phyloP scores from a whole-genome alignment of 92 coral and sea anemone species.

The Virgularia gustaviana region DNA sequence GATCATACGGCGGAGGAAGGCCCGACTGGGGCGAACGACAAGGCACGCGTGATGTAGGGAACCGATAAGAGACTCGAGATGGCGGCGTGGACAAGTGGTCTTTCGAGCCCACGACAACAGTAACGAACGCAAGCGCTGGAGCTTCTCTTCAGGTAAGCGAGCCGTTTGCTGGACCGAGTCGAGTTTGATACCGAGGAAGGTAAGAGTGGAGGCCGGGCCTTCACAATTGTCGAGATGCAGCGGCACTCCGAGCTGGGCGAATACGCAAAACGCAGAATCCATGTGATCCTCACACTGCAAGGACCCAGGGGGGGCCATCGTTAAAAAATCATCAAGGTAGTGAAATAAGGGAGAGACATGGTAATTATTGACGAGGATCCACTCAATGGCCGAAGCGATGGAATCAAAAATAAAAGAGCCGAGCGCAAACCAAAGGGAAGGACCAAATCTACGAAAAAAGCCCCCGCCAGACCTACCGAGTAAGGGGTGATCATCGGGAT shows the following conservation, averaged over 20 bases:
- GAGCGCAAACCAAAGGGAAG: too few species aligned
- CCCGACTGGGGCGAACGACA: background rate
- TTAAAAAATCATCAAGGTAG: too few species aligned
- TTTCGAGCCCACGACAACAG: background rate
- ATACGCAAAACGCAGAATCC: background rate
- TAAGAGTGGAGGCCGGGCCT: background rate
- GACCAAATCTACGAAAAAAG: background rate
- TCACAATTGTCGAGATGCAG: too few species aligned
- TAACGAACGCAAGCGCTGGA: background rate
- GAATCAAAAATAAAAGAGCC: background rate
- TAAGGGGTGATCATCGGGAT: constrained; percentile 1
- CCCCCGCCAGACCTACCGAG: too few species aligned
- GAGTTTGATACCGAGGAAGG: too few species aligned
- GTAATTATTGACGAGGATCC: too few species aligned
- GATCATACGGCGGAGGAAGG: constrained; percentile 6
- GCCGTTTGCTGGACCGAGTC: background rate
- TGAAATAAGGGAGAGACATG: too few species aligned
- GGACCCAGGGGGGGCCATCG: too few species aligned
- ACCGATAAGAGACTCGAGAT: background rate
- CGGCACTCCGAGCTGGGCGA: too few species aligned
- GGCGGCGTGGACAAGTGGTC: too few species aligned
- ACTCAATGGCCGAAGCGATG: constrained; percentile 5
- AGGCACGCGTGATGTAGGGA: background rate
- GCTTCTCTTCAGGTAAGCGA: background rate
- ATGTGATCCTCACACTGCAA: background rate